These are phyloP conservation scores for Aphaenogaster ashmeadi DNA, from an alignment of 1,140 invertebrate genomes.

Conservation along the genomic window DNA sequence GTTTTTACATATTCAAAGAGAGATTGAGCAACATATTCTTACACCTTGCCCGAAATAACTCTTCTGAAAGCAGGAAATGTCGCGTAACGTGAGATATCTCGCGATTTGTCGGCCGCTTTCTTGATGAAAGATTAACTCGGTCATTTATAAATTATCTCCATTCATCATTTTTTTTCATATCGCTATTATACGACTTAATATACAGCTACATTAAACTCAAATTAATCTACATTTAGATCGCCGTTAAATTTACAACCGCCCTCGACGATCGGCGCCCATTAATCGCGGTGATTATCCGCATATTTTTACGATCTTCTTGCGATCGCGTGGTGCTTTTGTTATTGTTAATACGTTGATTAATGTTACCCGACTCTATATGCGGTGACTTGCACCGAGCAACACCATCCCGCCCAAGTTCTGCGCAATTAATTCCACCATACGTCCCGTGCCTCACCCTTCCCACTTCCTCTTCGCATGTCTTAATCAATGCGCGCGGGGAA, in stretches of 20 bases:
- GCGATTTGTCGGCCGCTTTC: not conserved
- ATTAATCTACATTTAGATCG: slow-evolving; percentile 16
- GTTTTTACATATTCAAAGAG: not conserved
- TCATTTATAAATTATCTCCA: not conserved
- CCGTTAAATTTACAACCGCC: not conserved
- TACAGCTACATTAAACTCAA: not conserved
- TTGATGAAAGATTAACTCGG: slow-evolving; percentile 11
- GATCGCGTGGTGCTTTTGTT: slow-evolving; percentile 33
- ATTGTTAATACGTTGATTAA: slow-evolving; percentile 39
- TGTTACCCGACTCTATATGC: not conserved
- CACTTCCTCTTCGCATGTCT: slow-evolving; percentile 26
- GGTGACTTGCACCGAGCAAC: slow-evolving; percentile 35
- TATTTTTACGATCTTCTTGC: not conserved
- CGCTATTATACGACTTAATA: not conserved
- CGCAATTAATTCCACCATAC: slow-evolving; percentile 24
- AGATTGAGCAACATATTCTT: not conserved
- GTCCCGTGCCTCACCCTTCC: not conserved
- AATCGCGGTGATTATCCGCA: slow-evolving; percentile 1
- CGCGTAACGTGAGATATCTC: not conserved
- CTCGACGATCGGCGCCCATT: not conserved
- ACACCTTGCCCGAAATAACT: not conserved
- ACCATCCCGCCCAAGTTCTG: not conserved
- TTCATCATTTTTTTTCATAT: not conserved
- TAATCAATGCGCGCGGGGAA: slow-evolving; percentile 20
- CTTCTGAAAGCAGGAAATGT: slow-evolving; percentile 1